These are phyloP conservation scores for Archocentrus centrarchus DNA, from an alignment of 2,113 vertebrate genomes.

Conservation along the genomic window DNA sequence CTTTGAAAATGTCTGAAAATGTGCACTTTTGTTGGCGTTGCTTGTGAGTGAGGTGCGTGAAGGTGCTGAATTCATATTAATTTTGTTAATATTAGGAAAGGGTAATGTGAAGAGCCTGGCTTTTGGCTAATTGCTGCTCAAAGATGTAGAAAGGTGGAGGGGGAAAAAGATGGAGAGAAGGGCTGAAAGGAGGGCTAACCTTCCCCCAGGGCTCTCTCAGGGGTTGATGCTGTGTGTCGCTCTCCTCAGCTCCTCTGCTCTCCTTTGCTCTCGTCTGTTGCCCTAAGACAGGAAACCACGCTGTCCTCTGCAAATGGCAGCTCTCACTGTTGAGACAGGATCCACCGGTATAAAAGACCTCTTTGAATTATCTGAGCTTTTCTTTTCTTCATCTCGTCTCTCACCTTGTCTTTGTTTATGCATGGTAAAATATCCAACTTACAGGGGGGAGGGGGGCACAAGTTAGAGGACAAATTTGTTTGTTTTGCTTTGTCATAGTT, in stretches of 20 bases:
- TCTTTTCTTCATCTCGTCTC: conserved; percentile 21
- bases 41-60: not conserved
- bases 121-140: conserved; percentile 70
- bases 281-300: conserved; percentile 72
- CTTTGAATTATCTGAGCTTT: conserved; percentile 53
- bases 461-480: conserved; percentile 51
- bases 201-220: conserved; percentile 78
- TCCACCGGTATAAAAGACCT: conserved; percentile 37
- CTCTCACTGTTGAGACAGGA: conserved; percentile 52
- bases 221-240: conserved; percentile 47
- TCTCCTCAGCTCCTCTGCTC: conserved; percentile 59
- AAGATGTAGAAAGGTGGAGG: conserved; percentile 48
- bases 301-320: conserved; percentile 50
- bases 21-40: not conserved
- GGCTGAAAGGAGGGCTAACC: conserved; percentile 67
- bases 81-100: conserved; percentile 54
- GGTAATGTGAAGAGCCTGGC: conserved; percentile 39
- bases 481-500: conserved; percentile 41
- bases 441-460: conserved; percentile 23
- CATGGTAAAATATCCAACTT: conserved; percentile 36
- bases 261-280: conserved; percentile 62
- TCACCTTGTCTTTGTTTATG: conserved; percentile 54
- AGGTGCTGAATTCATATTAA: conserved; percentile 26
- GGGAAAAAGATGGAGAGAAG: conserved; percentile 16
- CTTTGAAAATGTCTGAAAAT: conserved; percentile 17